These are phyloP conservation scores for Catocala nupta DNA, from an alignment of 2,888 invertebrate species.

Conservation along the genomic window DNA sequence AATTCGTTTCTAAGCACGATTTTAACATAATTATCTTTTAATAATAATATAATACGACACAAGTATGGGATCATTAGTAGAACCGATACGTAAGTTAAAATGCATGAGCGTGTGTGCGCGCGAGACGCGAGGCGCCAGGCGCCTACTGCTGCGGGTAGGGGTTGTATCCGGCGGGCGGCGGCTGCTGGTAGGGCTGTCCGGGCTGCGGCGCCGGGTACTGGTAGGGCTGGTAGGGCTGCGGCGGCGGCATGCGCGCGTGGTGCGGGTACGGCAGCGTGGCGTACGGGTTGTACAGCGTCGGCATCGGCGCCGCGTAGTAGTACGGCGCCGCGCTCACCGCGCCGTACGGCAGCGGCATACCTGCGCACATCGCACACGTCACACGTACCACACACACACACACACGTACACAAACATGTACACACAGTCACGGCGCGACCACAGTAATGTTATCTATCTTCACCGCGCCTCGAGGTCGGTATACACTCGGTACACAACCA, in stretches of 20 bases:
- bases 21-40: not conserved
- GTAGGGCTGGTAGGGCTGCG: slow-evolving; percentile 81
- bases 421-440: not conserved
- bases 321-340: slow-evolving; percentile 83
- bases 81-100: not conserved
- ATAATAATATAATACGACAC: not conserved
- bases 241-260: slow-evolving; percentile 86
- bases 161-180: slow-evolving; percentile 69
- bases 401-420: not conserved
- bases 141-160: slow-evolving; percentile 71
- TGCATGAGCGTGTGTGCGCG: not conserved
- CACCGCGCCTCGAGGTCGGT: no score
- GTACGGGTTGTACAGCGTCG: slow-evolving; percentile 95
- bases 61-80: not conserved
- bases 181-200: slow-evolving; percentile 50
- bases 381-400: no score
- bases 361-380: slow-evolving; percentile 47
- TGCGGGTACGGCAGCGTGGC: slow-evolving; percentile 93
- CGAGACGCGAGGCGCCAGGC: no score
- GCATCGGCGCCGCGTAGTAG: slow-evolving; percentile 93
- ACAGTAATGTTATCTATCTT: no score
- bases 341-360: slow-evolving; percentile 83
- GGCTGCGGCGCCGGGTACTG: slow-evolving; percentile 73
- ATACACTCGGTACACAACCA: no score
- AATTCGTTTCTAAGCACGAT: not conserved